These are phyloP conservation scores for Solea senegalensis DNA, from an alignment of 2,113 vertebrate genomes.

Conservation along the genomic window DNA sequence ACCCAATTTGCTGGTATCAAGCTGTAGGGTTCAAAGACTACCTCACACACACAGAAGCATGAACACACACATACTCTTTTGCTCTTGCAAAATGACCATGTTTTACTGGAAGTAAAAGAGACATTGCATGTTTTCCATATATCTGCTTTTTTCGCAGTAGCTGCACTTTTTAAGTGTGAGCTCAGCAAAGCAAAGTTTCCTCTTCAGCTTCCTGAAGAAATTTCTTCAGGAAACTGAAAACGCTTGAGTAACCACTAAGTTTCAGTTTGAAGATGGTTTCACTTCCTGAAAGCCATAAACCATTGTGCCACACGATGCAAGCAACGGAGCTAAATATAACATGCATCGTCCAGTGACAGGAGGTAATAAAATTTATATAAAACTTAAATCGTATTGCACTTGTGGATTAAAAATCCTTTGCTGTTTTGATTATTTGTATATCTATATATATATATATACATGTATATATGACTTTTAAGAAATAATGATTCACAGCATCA, in stretches of 20 bases:
- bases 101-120: constrained; percentile 1
- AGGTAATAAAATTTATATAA: too few species aligned
- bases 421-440: too few species aligned
- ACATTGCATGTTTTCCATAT: constrained; percentile 20
- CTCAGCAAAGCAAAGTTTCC: constrained; percentile 59
- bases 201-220: constrained; percentile 36
- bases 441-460: neutral
- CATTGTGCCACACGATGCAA: constrained; percentile 18
- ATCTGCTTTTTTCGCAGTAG: constrained; percentile 50
- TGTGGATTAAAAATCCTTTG: too few species aligned
- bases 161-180: constrained; percentile 62
- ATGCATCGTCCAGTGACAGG: constrained; percentile 8
- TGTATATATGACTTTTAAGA: too few species aligned
- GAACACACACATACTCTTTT: neutral
- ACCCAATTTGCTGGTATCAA: constrained; percentile 23
- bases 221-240: constrained; percentile 45
- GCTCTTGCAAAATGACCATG: neutral
- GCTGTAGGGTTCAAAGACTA: constrained; percentile 27
- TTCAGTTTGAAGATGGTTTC: constrained; percentile 67
- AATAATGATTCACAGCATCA: neutral
- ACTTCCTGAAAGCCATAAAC: constrained; percentile 58
- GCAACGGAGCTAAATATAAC: constrained; percentile 38
- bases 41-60: neutral
- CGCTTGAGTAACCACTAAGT: constrained; percentile 64
- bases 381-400: too few species aligned